Percentiles rank a stretch among this genome's conserved stretches.
Evolutionary conservation across 1,140 invertebrate genomes (phyloP).

Genomic region (Callitettix versicolor): DNA sequence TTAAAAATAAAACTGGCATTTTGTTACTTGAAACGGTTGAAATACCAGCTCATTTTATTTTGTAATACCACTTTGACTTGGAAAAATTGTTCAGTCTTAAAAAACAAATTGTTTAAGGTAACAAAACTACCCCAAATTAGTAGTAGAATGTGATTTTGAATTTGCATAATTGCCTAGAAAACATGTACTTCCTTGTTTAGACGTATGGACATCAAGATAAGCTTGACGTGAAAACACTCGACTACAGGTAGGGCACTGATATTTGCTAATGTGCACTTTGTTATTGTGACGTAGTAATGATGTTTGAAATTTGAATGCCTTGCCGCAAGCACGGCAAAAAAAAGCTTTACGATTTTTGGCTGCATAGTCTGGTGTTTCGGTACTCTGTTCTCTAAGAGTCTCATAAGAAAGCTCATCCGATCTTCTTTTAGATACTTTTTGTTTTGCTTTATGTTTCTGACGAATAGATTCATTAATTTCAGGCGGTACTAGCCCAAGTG

Average conservation of each 20-base stretch:
- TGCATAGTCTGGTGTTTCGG: slow-evolving; percentile 11
- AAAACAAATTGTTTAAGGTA: too few relatives aligned
- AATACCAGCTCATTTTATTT: too few relatives aligned
- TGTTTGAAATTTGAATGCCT: slow-evolving; percentile 27
- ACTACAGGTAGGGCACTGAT: slow-evolving; percentile 25
- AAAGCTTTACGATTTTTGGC: slow-evolving; percentile 21
- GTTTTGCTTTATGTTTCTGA: neutral
- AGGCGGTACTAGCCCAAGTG: neutral
- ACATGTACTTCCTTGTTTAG: slow-evolving; percentile 26
- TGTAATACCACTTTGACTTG: too few relatives aligned
- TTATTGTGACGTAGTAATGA: slow-evolving; percentile 27
- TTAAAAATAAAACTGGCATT: too few relatives aligned
- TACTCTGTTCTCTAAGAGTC: neutral
- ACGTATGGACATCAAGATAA: slow-evolving; percentile 26
- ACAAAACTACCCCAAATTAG: too few relatives aligned
- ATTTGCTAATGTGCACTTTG: slow-evolving; percentile 27
- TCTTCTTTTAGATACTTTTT: neutral
- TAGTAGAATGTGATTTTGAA: too few relatives aligned
- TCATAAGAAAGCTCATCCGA: neutral
- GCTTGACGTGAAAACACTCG: slow-evolving; percentile 27
- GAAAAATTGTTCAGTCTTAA: too few relatives aligned
- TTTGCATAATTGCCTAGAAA: slow-evolving; percentile 13
- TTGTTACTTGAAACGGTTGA: too few relatives aligned
- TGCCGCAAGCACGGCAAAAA: slow-evolving; percentile 24
- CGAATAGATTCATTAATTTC: neutral